These are phyloP conservation scores for Forbesichthys agassizii DNA, from an alignment of 2,113 vertebrate genomes.

Conservation along the genomic window DNA sequence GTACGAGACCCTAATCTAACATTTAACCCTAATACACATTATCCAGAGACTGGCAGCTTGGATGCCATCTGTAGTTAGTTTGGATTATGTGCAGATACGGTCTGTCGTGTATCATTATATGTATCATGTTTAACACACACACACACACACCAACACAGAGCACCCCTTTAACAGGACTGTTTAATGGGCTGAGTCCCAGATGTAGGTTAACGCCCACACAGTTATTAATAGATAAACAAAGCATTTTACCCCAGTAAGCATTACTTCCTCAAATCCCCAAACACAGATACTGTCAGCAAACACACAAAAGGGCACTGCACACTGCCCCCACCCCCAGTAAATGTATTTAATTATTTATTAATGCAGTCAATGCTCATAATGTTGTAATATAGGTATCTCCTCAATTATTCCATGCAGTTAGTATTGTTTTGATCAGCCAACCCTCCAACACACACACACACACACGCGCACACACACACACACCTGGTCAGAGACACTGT, in stretches of 20 bases:
- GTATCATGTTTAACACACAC: not conserved
- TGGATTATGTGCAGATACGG: conserved; percentile 21
- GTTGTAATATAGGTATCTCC: too few species aligned
- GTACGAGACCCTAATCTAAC: too few species aligned
- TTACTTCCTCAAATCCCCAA: conserved; percentile 50
- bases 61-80: conserved; percentile 1
- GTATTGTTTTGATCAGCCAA: too few species aligned
- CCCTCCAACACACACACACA: not conserved
- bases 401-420: too few species aligned
- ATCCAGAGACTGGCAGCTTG: conserved; percentile 14
- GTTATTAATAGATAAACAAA: conserved; percentile 76
- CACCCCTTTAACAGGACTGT: conserved; percentile 21
- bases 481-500: conserved; percentile 93
- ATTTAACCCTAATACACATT: too few species aligned
- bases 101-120: not conserved
- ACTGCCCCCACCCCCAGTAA: not conserved
- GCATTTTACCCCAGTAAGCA: conserved; percentile 59
- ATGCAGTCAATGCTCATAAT: too few species aligned
- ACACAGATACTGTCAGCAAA: conserved; percentile 29
- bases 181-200: conserved; percentile 44
- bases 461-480: conserved; percentile 1
- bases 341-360: too few species aligned
- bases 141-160: not conserved
- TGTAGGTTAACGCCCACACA: conserved; percentile 59
- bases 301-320: not conserved